These are phyloP conservation scores for Prosopocoilus inquinatus DNA, from an alignment of 2,888 invertebrate genomes.

Conservation along the genomic window DNA sequence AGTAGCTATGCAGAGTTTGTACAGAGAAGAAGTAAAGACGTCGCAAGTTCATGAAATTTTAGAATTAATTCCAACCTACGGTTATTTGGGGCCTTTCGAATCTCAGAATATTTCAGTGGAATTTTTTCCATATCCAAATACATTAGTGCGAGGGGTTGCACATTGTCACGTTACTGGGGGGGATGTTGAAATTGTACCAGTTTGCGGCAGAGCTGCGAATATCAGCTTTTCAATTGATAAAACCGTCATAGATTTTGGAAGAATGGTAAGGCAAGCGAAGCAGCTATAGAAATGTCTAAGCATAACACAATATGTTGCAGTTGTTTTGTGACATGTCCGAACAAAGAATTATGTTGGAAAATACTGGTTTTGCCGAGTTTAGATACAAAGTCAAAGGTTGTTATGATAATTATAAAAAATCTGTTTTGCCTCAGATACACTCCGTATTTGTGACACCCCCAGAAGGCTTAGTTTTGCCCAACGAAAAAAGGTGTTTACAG, in stretches of 20 bases:
- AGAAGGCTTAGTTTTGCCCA: too few species aligned
- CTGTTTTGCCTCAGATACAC: too few species aligned
- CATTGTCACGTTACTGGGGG: slow-evolving; percentile 60
- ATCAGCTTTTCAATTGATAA: slow-evolving; percentile 54
- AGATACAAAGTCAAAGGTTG: too few species aligned
- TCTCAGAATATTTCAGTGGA: slow-evolving; percentile 53
- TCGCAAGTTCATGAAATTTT: slow-evolving; percentile 52
- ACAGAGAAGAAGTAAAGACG: slow-evolving; percentile 33
- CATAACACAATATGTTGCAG: slow-evolving; percentile 28
- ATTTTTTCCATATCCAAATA: slow-evolving; percentile 52
- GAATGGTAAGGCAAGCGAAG: slow-evolving; percentile 37
- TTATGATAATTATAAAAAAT: too few species aligned
- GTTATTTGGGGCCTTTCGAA: slow-evolving; percentile 55
- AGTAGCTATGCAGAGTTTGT: slow-evolving; percentile 15
- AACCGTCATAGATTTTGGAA: slow-evolving; percentile 46
- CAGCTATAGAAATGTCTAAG: too few species aligned
- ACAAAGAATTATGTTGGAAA: slow-evolving; percentile 48
- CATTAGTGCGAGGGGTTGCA: slow-evolving; percentile 50
- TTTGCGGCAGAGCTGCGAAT: slow-evolving; percentile 56
- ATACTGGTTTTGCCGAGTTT: slow-evolving; percentile 46
- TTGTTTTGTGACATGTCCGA: slow-evolving; percentile 44
- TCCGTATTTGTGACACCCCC: too few species aligned
- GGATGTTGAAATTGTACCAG: slow-evolving; percentile 53
- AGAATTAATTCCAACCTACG: slow-evolving; percentile 53
- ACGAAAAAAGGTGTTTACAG: too few species aligned